Percentiles rank a stretch among this genome's conserved stretches.
Evolutionary conservation across 1,140 invertebrate genomes (phyloP).

Genomic region (Diploscapter pachys): DNA sequence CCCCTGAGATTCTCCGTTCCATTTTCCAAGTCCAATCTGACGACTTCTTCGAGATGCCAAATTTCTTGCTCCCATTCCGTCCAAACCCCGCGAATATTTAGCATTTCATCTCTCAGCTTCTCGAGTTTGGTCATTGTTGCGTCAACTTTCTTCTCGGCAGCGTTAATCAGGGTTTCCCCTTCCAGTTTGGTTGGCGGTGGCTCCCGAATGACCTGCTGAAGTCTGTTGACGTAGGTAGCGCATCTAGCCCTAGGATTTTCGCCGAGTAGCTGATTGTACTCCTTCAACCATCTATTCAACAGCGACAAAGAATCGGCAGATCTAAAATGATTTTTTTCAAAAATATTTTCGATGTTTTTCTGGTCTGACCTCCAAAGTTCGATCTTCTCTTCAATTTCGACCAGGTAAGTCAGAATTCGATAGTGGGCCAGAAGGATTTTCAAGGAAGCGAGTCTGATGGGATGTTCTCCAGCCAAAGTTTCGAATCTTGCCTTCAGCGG

Average conservation of each 20-base stretch:
- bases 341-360: background rate
- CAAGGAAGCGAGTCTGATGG: slow-evolving; percentile 22
- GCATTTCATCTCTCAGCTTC: slow-evolving; percentile 16
- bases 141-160: slow-evolving; percentile 23
- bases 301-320: slow-evolving; percentile 33
- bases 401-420: slow-evolving; percentile 26
- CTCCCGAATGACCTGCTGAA: slow-evolving; percentile 8
- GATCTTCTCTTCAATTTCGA: slow-evolving; percentile 33
- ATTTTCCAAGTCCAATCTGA: slow-evolving; percentile 12
- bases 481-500: slow-evolving; percentile 26
- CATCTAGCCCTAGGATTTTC: slow-evolving; percentile 31
- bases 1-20: slow-evolving; percentile 10
- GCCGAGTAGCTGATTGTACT: slow-evolving; percentile 32
- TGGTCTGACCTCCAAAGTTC: slow-evolving; percentile 18
- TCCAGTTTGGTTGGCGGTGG: slow-evolving; percentile 16
- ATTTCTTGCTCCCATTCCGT: slow-evolving; percentile 27
- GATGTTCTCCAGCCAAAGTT: slow-evolving; percentile 28
- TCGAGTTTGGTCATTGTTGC: slow-evolving; percentile 26
- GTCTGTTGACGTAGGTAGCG: slow-evolving; percentile 22
- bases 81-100: slow-evolving; percentile 18
- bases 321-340: slow-evolving; percentile 9
- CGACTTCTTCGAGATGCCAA: slow-evolving; percentile 22
- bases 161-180: slow-evolving; percentile 18
- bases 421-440: slow-evolving; percentile 26
- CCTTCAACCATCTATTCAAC: slow-evolving; percentile 38